Conservation (phyloP, 2,113 vertebrate genomes). For the Salvator merianae region DNA sequence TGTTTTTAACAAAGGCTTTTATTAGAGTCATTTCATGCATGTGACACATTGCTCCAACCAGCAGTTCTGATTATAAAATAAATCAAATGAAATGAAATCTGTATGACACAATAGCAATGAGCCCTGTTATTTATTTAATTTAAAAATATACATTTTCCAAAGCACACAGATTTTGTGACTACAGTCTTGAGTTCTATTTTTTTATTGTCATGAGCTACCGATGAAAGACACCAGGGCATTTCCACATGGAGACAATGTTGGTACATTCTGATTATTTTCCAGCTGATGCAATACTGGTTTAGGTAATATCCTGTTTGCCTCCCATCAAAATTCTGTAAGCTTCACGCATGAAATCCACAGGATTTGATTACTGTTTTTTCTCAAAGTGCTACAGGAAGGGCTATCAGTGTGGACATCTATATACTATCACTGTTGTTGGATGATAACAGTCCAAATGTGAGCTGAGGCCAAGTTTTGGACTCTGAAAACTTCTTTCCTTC, state of each 20-base stretch:
- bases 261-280: no score
- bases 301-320: no score
- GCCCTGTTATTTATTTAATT: background rate
- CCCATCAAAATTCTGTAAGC: no score
- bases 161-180: background rate
- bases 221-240: background rate
- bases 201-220: background rate
- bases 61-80: conserved; percentile 1
- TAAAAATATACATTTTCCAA: conserved; percentile 11
- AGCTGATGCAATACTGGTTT: no score
- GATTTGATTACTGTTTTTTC: no score
- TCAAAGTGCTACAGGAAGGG: no score
- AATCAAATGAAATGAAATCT: conserved; percentile 7
- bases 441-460: no score
- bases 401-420: no score
- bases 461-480: no score
- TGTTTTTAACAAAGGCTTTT: background rate
- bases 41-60: conserved; percentile 24
- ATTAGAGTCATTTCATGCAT: background rate
- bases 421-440: background rate
- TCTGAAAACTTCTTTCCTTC: no score
- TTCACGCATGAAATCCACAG: no score
- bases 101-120: background rate
- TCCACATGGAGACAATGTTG: no score
- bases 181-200: background rate